Conservation (phyloP, 2,797 vertebrate genomes). For the Epinephelus awoara region DNA sequence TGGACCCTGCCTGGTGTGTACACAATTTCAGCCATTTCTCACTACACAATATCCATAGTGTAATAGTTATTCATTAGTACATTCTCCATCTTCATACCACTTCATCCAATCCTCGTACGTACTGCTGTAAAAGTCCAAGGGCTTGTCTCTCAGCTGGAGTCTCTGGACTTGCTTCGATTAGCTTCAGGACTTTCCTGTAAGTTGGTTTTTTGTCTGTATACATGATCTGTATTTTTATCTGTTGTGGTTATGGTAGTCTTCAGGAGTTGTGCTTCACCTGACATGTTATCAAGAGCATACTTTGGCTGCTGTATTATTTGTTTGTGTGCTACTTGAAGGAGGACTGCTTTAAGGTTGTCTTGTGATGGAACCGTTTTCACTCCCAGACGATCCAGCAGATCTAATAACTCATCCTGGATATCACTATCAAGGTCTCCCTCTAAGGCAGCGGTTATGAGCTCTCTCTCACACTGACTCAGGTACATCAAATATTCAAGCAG, state of each 20-base stretch:
- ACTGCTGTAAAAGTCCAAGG: not conserved
- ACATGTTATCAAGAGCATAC: slow-evolving; percentile 7
- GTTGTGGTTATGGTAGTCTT: slow-evolving; percentile 4
- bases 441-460: not conserved
- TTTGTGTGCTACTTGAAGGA: slow-evolving; percentile 21
- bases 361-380: not conserved
- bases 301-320: slow-evolving; percentile 4
- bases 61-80: not conserved
- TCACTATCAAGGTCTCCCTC: not conserved
- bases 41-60: not conserved
- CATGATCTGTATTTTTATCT: not conserved
- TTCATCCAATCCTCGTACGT: not conserved
- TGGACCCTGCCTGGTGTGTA: not conserved
- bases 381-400: not conserved
- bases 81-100: not conserved
- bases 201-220: not conserved
- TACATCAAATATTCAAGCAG: slow-evolving; percentile 15
- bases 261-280: slow-evolving; percentile 5
- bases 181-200: slow-evolving; percentile 2
- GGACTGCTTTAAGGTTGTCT: slow-evolving; percentile 4
- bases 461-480: slow-evolving; percentile 12
- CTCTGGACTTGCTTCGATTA: not conserved
- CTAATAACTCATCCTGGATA: slow-evolving; percentile 7
- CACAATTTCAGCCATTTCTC: not conserved
- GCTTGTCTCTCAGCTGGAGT: slow-evolving; percentile 2